Evolutionary conservation across 2,888 invertebrate genomes (phyloP).

Genomic region (Synergus laeviventris): DNA sequence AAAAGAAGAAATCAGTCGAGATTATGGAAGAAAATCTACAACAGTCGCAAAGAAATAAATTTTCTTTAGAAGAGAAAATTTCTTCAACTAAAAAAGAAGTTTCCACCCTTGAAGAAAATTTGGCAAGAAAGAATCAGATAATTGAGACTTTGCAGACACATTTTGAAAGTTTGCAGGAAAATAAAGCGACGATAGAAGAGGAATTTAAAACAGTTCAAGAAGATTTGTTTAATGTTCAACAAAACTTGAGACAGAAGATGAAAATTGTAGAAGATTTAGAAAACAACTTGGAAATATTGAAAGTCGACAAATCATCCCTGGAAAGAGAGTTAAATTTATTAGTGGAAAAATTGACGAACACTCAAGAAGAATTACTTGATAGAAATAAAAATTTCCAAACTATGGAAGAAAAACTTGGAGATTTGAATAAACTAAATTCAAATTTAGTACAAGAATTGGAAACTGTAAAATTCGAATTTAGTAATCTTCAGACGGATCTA

Average conservation of each 20-base stretch:
- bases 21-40: background rate
- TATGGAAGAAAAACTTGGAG: conserved; percentile 24
- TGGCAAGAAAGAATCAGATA: background rate
- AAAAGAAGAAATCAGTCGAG: background rate
- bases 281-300: background rate
- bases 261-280: background rate
- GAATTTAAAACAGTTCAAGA: background rate
- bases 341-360: background rate
- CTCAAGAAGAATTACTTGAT: background rate
- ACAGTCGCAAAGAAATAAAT: background rate
- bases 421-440: background rate
- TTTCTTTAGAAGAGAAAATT: conserved; percentile 3
- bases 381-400: background rate
- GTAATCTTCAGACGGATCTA: background rate
- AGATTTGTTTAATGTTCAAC: background rate
- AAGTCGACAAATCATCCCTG: background rate
- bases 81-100: background rate
- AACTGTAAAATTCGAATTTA: background rate
- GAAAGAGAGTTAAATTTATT: background rate
- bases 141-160: background rate
- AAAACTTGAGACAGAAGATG: background rate
- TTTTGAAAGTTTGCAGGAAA: background rate
- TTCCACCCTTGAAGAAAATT: background rate
- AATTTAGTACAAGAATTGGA: conserved; percentile 8
- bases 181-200: background rate